A percentile compares a stretch with the other conserved stretches of the same genome.
These are phyloP conservation scores for Erynnis tages DNA, from an alignment of 2,888 invertebrate species.

Conservation along the genomic window DNA sequence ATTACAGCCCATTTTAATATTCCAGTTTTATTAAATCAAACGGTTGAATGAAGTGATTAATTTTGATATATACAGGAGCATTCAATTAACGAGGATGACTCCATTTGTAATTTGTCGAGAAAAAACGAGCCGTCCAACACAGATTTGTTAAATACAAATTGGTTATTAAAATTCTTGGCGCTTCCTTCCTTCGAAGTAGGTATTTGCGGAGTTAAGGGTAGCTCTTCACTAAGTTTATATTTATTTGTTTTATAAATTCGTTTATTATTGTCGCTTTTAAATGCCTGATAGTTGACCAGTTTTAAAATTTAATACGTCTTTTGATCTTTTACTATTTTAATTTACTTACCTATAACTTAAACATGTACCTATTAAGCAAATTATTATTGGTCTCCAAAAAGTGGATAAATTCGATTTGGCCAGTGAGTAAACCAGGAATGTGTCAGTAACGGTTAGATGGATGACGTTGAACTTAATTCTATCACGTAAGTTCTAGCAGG, in stretches of 20 bases:
- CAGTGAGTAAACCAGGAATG: no score
- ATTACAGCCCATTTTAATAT: no score
- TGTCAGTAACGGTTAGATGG: no score
- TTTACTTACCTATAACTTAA: no score
- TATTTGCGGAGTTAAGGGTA: constrained; percentile 20
- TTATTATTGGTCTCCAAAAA: no score
- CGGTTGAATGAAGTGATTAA: constrained; percentile 44
- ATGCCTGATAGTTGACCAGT: no score
- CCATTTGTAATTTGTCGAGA: constrained; percentile 38
- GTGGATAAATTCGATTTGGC: no score
- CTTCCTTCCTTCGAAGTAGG: constrained; percentile 23
- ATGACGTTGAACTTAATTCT: no score
- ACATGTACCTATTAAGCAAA: not conserved
- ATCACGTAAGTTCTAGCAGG: no score
- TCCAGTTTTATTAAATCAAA: no score
- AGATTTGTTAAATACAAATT: constrained; percentile 77
- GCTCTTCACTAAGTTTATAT: constrained; percentile 2
- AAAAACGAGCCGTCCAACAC: constrained; percentile 42
- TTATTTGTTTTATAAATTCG: not conserved
- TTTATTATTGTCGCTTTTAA: no score
- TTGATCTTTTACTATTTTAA: no score
- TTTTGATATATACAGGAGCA: constrained; percentile 55
- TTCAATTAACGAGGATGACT: constrained; percentile 65
- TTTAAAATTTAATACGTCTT: not conserved
- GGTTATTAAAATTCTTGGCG: constrained; percentile 76